These are phyloP conservation scores for Dysidea cf. avara DNA, from an alignment of 37 sponge, comb jelly and placozoan genomes.

Conservation along the genomic window DNA sequence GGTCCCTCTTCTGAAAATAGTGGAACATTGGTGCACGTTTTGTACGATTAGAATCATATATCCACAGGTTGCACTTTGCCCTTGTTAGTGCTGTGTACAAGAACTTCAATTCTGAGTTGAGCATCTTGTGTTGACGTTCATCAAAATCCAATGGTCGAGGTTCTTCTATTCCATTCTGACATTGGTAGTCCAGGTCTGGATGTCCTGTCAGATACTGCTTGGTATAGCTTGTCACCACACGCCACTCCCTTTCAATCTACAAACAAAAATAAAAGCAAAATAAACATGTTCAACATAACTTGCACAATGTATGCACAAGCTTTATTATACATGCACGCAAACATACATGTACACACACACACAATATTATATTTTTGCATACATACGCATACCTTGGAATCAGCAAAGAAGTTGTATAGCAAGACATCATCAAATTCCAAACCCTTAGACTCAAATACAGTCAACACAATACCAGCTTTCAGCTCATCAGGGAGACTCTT, in stretches of 20 bases:
- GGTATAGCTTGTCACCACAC: constrained; percentile 7
- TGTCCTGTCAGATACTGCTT: neutral
- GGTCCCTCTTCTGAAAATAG: constrained; percentile 44
- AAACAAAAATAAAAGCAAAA: neutral
- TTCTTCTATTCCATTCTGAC: no score
- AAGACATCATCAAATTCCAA: constrained; percentile 92
- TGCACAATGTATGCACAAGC: neutral
- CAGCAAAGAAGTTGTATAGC: constrained; percentile 83
- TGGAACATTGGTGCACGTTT: constrained; percentile 64
- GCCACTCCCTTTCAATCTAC: constrained; percentile 11
- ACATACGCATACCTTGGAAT: constrained; percentile 68
- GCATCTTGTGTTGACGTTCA: constrained; percentile 54
- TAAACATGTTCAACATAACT: neutral
- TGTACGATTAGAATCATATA: constrained; percentile 59
- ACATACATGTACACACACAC: no score
- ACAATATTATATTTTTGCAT: no score
- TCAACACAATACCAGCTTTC: constrained; percentile 70
- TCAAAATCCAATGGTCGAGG: constrained; percentile 59
- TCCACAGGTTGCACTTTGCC: constrained; percentile 83
- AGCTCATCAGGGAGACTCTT: constrained; percentile 51
- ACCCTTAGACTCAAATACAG: constrained; percentile 85
- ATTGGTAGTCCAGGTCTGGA: neutral
- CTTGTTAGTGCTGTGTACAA: constrained; percentile 87
- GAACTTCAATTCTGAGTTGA: constrained; percentile 86
- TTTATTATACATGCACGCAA: neutral